These are phyloP conservation scores for Drosophila pseudotakahashii DNA, from an alignment of 2,888 invertebrate genomes.

Conservation along the genomic window DNA sequence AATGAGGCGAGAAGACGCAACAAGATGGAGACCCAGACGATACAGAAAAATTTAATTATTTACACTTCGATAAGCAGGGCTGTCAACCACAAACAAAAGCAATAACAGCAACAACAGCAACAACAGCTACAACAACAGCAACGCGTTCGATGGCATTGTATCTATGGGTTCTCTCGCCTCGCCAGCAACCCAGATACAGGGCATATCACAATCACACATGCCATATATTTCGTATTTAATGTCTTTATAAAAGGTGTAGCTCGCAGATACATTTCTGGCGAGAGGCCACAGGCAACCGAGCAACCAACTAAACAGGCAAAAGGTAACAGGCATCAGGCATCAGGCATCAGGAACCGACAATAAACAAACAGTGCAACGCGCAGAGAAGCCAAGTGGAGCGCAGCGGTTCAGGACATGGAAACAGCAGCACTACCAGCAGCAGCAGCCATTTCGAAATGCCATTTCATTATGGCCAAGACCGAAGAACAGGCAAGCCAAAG, in stretches of 20 bases:
- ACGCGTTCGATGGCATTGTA: slow-evolving; percentile 52
- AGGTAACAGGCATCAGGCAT: slow-evolving; percentile 4
- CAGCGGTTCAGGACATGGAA: slow-evolving; percentile 55
- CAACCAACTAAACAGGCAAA: not conserved
- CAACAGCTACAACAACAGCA: slow-evolving; percentile 14
- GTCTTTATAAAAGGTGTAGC: slow-evolving; percentile 78
- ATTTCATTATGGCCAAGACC: slow-evolving; percentile 71
- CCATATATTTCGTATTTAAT: slow-evolving; percentile 76
- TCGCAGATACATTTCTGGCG: slow-evolving; percentile 61
- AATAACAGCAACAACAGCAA: slow-evolving; percentile 27
- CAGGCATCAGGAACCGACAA: slow-evolving; percentile 54
- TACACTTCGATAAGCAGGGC: slow-evolving; percentile 75
- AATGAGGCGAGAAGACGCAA: slow-evolving; percentile 11
- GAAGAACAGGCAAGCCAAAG: slow-evolving; percentile 36
- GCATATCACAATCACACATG: slow-evolving; percentile 74
- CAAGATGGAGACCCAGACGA: slow-evolving; percentile 38
- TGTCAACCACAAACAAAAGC: slow-evolving; percentile 70
- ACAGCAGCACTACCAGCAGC: slow-evolving; percentile 39
- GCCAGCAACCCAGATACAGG: slow-evolving; percentile 64
- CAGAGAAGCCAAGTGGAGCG: slow-evolving; percentile 29
- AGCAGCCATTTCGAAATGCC: slow-evolving; percentile 76
- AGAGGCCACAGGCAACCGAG: slow-evolving; percentile 25
- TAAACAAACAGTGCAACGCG: no score
- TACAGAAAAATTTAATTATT: slow-evolving; percentile 68
- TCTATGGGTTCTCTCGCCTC: slow-evolving; percentile 57